These are phyloP conservation scores for Bimastos eiseni DNA, from an alignment of 2,888 invertebrate genomes.

Conservation along the genomic window DNA sequence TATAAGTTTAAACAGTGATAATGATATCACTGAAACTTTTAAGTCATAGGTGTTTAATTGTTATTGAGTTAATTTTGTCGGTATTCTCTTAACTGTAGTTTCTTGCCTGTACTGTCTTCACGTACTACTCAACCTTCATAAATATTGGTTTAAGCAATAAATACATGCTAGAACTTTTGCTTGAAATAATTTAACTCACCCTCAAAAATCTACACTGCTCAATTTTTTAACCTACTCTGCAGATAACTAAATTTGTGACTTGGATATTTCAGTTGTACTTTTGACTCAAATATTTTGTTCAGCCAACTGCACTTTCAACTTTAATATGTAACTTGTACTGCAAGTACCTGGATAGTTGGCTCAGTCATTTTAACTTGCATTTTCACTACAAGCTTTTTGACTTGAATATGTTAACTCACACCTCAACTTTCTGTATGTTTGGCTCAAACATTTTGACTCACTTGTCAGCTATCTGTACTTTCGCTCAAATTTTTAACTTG, in stretches of 20 bases:
- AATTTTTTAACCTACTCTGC: not conserved
- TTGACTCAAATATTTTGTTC: not conserved
- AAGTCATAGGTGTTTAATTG: not conserved
- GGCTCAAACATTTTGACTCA: not conserved
- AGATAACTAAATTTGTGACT: not conserved
- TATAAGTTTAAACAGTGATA: not conserved
- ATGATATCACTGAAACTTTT: not conserved
- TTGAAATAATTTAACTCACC: not conserved
- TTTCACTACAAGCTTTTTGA: not conserved
- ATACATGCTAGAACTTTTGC: not conserved
- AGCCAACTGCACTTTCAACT: not conserved
- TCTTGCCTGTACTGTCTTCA: not conserved
- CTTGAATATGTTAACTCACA: not conserved
- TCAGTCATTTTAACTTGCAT: not conserved
- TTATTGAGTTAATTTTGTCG: not conserved
- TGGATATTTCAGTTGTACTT: not conserved
- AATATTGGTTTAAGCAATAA: not conserved
- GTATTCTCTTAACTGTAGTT: not conserved
- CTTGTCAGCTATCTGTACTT: constrained; percentile 2
- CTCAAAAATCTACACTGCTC: not conserved
- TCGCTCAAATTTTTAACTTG: not conserved
- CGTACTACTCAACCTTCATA: not conserved
- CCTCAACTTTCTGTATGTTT: not conserved
- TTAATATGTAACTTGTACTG: not conserved
- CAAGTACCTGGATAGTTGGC: constrained; percentile 8